Conservation (phyloP, 2,113 vertebrate species). For the Datnioides undecimradiatus region DNA sequence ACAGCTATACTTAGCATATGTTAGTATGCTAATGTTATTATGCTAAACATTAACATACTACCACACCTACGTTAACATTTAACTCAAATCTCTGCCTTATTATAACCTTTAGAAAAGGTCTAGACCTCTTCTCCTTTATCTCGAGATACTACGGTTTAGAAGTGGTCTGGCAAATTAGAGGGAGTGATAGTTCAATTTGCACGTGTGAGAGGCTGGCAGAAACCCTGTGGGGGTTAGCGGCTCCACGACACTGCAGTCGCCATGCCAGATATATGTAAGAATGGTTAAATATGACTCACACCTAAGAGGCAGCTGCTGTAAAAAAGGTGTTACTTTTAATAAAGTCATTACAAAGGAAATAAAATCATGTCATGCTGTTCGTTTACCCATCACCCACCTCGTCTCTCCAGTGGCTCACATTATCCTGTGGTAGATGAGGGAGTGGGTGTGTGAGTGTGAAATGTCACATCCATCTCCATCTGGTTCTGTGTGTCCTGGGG, state of each 20-base stretch:
- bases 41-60: no score
- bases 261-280: no score
- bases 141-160: not conserved
- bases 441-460: constrained; percentile 12
- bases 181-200: not conserved
- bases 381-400: not conserved
- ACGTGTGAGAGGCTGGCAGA: constrained; percentile 9
- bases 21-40: not conserved
- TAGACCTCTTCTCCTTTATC: not conserved
- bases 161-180: not conserved
- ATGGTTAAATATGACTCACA: not conserved
- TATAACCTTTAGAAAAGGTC: no score
- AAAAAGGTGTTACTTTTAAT: constrained; percentile 3
- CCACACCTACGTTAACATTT: no score
- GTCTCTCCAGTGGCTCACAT: not conserved
- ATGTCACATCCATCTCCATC: constrained; percentile 51
- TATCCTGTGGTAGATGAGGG: constrained; percentile 28
- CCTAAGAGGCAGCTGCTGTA: not conserved
- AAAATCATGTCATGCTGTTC: not conserved
- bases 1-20: no score
- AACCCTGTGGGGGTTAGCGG: not conserved
- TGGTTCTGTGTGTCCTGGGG: constrained; percentile 26
- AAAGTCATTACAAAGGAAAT: not conserved
- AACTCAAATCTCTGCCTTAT: no score
- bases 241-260: not conserved